Evolutionary conservation across 2,888 invertebrate species (phyloP), one percentile per base, ranked within the genome.

Genomic region (Cinara cedri): DNA sequence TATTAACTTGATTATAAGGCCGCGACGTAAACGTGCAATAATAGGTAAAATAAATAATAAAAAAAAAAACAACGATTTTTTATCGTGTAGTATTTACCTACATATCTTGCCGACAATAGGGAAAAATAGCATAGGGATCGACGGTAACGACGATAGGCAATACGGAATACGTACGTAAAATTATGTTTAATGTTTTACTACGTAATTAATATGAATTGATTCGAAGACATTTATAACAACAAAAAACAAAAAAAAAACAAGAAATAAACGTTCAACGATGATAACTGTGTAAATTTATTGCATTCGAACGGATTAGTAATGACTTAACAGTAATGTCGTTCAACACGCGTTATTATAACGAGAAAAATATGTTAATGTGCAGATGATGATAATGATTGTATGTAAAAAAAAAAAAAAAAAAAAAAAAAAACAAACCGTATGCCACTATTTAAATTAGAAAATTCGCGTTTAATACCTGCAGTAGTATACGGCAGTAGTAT

Each of bases 1-100:
- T 62, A 72, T 16, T 51, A 62, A 51, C 26, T 72, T 19, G 24
- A 72, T 19, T 57, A n/a, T 24, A 24, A n/a, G 21, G 14, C 3
- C 34, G 63, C 42, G 24, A 44, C 34, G 21, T 42, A 55, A 26
- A 75, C 42, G 21, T 4, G 10, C 9, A 24, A 42, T 34, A 75
- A 65, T 55, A 24, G 19, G 42, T 44, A 46, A 26, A 10, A 0
- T n/a, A 72, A 8, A 62, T 14, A 54, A 54, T 34, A 46, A 19
- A 19, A 13, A 51, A 54, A 68, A 51, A 54, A 34, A 3, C 1
- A 34, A 34, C 6, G 34, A 6, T 34, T 34, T n/a, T 6, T 34
- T 3, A 6, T 34, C 34, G 34, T 34, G 6, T 6, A 3, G 34
- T 6, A 34, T 34, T 34, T 34, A 34, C 6, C 34, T 34, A 34